Conservation (phyloP, 2,888 invertebrate genomes). For the Phyllotreta cruciferae region DNA sequence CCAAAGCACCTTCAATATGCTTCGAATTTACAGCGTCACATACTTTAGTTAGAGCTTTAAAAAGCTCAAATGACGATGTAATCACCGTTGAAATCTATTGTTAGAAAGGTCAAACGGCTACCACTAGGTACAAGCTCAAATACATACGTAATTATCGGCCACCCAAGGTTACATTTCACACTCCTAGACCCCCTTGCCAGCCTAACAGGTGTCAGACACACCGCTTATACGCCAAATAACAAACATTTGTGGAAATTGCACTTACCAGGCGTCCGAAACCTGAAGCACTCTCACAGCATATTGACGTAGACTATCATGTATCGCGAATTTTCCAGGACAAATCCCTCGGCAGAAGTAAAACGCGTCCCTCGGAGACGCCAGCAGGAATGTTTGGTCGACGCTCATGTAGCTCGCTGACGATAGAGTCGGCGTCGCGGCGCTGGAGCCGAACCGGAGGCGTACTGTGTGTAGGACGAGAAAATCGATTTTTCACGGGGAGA, state of each 20-base stretch:
- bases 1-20: slow-evolving; percentile 6
- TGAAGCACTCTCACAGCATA: slow-evolving; percentile 27
- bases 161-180: slow-evolving; percentile 21
- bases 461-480: slow-evolving; percentile 52
- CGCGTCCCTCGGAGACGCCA: slow-evolving; percentile 21
- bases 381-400: slow-evolving; percentile 23
- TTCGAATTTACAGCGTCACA: not conserved
- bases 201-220: slow-evolving; percentile 29
- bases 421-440: slow-evolving; percentile 37
- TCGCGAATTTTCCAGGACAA: slow-evolving; percentile 12
- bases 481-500: slow-evolving; percentile 52
- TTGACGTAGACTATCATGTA: slow-evolving; percentile 17
- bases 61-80: not conserved
- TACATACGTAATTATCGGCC: slow-evolving; percentile 15
- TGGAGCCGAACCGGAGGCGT: slow-evolving; percentile 51
- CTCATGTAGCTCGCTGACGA: slow-evolving; percentile 20
- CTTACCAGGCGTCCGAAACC: slow-evolving; percentile 20
- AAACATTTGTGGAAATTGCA: slow-evolving; percentile 3
- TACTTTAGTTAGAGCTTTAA: not conserved
- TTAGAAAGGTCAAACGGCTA: slow-evolving; percentile 22
- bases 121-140: slow-evolving; percentile 14
- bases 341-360: slow-evolving; percentile 4
- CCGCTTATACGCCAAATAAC: not conserved
- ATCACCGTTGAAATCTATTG: slow-evolving; percentile 1
- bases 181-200: not conserved